Conservation (phyloP, 2,113 vertebrate species). For the Peromyscus californicus region DNA sequence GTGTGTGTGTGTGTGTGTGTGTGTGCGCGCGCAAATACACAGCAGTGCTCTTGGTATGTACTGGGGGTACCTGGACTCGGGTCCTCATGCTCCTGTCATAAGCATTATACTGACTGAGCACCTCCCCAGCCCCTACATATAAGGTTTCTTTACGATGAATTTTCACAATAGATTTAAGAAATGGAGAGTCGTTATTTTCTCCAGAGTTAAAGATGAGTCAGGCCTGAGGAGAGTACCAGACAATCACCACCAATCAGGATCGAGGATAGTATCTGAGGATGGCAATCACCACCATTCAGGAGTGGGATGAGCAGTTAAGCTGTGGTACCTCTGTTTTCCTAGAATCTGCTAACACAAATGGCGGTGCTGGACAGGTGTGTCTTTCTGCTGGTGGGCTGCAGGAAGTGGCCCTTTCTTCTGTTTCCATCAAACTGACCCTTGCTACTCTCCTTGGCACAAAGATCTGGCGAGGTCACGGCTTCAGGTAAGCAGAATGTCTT, state of each 20-base stretch:
- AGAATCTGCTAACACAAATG: accelerated
- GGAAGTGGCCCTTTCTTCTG: accelerated
- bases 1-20: neutral
- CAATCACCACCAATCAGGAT: neutral
- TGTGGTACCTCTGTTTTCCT: neutral
- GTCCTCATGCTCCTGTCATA: neutral
- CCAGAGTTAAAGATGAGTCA: neutral
- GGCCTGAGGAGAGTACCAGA: neutral
- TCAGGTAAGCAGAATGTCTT: neutral
- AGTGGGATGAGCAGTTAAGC: accelerated
- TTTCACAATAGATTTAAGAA: neutral
- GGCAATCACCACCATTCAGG: neutral
- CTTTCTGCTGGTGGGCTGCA: accelerated
- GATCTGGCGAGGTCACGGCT: neutral
- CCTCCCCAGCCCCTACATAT: neutral
- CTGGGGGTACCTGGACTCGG: neutral
- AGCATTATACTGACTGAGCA: neutral
- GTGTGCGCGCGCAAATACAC: too few relatives aligned
- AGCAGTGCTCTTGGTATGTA: too few relatives aligned
- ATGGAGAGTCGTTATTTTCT: neutral
- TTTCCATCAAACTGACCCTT: neutral
- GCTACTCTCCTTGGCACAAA: neutral
- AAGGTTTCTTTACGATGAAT: too few relatives aligned
- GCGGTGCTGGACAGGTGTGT: neutral
- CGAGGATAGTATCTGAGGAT: neutral